Evolutionary conservation across 2,888 invertebrate genomes (phyloP).

Genomic region (Scaptomyza polygonia): DNA sequence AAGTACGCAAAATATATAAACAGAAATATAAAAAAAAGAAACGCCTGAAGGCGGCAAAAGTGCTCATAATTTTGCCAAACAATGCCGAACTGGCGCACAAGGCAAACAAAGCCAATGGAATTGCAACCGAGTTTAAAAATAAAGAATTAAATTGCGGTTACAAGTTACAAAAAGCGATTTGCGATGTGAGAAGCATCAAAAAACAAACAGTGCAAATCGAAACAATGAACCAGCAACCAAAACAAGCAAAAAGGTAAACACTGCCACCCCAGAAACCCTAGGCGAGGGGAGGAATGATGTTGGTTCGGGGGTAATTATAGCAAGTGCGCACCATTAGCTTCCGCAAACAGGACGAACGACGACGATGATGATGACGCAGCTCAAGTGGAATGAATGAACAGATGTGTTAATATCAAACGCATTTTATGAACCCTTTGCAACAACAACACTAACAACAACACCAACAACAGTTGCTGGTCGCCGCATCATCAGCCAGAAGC

Average conservation of each 20-base stretch:
- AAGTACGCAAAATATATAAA: conserved; percentile 23
- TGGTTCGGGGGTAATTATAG: conserved; percentile 71
- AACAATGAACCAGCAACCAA: conserved; percentile 60
- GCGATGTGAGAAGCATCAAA: conserved; percentile 50
- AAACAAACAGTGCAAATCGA: conserved; percentile 56
- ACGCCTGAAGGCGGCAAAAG: conserved; percentile 69
- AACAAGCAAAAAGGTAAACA: conserved; percentile 60
- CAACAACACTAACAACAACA: conserved; percentile 49
- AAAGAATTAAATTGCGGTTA: conserved; percentile 56
- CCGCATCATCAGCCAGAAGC: conserved; percentile 29
- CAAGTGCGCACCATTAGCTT: conserved; percentile 80
- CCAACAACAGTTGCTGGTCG: conserved; percentile 40
- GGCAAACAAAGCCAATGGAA: conserved; percentile 42
- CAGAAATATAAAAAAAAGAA: conserved; percentile 11
- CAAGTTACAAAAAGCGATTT: conserved; percentile 77
- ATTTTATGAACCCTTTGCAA: conserved; percentile 81
- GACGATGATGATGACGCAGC: conserved; percentile 57
- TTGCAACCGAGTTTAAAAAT: conserved; percentile 19
- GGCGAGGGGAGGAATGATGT: conserved; percentile 18
- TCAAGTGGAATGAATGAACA: conserved; percentile 84
- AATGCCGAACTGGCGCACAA: conserved; percentile 46
- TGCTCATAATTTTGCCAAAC: conserved; percentile 69
- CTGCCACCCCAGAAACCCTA: conserved; percentile 41
- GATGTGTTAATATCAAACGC: conserved; percentile 84
- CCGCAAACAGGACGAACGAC: conserved; percentile 65